Percentiles rank a stretch among this genome's conserved stretches.
Evolutionary conservation across 2,113 vertebrate genomes (phyloP).

Genomic region (mouse (Mus musculus)): GRCm39 chr17:74930001-74930500

Average conservation of each 20-base stretch:
- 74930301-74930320: too few relatives aligned
- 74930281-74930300: too few relatives aligned
- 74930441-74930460: too few relatives aligned
- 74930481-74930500: too few relatives aligned
- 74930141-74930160: not conserved
- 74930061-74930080: constrained; percentile 99
- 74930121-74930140: constrained; percentile 5
- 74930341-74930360: too few relatives aligned
- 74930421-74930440: too few relatives aligned
- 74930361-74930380: too few relatives aligned
- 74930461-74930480: too few relatives aligned
- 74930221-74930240: not conserved
- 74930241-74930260: not conserved
- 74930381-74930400: too few relatives aligned
- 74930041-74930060: constrained; percentile 99
- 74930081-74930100: constrained; percentile 91
- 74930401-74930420: too few relatives aligned
- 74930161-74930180: not conserved
- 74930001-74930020: constrained; percentile 98
- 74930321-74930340: too few relatives aligned
- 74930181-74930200: not conserved
- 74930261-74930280: too few relatives aligned
- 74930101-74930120: constrained; percentile 6
- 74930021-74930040: constrained; percentile 99
- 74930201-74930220: not conserved